These are phyloP conservation scores for Tenualosa ilisha DNA, from an alignment of 2,797 vertebrate genomes.

Conservation along the genomic window DNA sequence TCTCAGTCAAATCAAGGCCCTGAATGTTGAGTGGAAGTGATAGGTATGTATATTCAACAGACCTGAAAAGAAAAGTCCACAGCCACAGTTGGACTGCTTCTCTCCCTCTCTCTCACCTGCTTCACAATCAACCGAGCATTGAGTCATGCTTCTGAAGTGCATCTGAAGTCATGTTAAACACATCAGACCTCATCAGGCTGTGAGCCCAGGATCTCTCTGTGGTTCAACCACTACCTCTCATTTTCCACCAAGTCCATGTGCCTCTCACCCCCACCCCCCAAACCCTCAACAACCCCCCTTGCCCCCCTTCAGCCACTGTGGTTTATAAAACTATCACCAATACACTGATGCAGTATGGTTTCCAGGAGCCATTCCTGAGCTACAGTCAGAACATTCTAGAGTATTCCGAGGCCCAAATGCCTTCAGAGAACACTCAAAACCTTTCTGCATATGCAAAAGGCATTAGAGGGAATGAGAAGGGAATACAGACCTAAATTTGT, in stretches of 20 bases:
- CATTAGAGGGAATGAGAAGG: not conserved
- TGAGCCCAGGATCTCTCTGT: not conserved
- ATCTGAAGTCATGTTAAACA: not conserved
- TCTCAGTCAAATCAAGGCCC: no score
- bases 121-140: not conserved
- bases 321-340: constrained; percentile 5
- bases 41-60: not conserved
- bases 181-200: not conserved
- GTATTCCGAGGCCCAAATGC: not conserved
- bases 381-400: not conserved
- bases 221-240: not conserved
- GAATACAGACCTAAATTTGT: not conserved
- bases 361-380: not conserved
- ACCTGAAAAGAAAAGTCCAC: not conserved
- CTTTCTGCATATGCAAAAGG: not conserved
- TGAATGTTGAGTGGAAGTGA: no score
- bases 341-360: not conserved
- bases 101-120: not conserved
- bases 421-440: not conserved
- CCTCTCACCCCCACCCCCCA: not conserved
- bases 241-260: not conserved
- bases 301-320: not conserved
- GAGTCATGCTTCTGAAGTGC: not conserved
- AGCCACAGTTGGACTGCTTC: not conserved
- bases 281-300: no score